A percentile compares a stretch with the other conserved stretches of the same genome.
Evolutionary conservation across 2,888 invertebrate genomes (phyloP).

Genomic region (Drosophila mulleri): DNA sequence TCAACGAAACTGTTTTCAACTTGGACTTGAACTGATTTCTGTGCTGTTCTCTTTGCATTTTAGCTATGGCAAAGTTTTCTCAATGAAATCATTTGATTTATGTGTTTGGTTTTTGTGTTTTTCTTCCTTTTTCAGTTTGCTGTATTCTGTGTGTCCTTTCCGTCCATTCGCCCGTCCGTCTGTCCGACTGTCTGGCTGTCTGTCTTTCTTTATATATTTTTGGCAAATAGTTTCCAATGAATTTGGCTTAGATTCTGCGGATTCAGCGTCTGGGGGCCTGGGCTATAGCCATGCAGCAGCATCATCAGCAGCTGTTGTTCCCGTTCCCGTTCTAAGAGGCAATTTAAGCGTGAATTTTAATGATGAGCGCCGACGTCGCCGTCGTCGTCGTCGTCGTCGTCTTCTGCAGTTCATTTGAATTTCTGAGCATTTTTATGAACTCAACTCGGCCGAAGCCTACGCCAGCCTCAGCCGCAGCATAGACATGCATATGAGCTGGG

Average conservation of each 20-base stretch:
- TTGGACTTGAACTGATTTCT: slow-evolving; percentile 44
- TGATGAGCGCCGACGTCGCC: slow-evolving; percentile 70
- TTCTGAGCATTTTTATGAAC: slow-evolving; percentile 65
- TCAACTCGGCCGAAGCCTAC: slow-evolving; percentile 21
- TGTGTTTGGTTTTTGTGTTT: slow-evolving; percentile 61
- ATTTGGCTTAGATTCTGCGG: slow-evolving; percentile 70
- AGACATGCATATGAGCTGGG: slow-evolving; percentile 60
- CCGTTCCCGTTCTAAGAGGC: slow-evolving; percentile 48
- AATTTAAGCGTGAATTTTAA: slow-evolving; percentile 81
- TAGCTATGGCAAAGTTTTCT: slow-evolving; percentile 67
- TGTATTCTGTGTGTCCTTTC: slow-evolving; percentile 45
- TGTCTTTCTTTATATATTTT: slow-evolving; percentile 27
- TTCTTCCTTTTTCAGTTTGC: slow-evolving; percentile 17
- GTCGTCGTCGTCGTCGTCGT: slow-evolving; percentile 46
- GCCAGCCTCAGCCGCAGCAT: slow-evolving; percentile 17
- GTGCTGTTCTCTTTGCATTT: slow-evolving; percentile 19
- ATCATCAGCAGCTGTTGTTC: slow-evolving; percentile 44
- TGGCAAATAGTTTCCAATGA: slow-evolving; percentile 83
- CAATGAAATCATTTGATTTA: slow-evolving; percentile 83
- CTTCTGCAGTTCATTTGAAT: slow-evolving; percentile 80
- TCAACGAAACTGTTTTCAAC: slow-evolving; percentile 62
- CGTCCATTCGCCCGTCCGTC: not conserved
- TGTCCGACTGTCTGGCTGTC: no score
- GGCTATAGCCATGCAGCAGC: slow-evolving; percentile 21
- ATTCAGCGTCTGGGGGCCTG: slow-evolving; percentile 24